A percentile compares a stretch with the other conserved stretches of the same genome.
Evolutionary conservation across 53 echinoderm and acorn worm genomes (phyloP).

Genomic region (Mesocentrotus franciscanus): DNA sequence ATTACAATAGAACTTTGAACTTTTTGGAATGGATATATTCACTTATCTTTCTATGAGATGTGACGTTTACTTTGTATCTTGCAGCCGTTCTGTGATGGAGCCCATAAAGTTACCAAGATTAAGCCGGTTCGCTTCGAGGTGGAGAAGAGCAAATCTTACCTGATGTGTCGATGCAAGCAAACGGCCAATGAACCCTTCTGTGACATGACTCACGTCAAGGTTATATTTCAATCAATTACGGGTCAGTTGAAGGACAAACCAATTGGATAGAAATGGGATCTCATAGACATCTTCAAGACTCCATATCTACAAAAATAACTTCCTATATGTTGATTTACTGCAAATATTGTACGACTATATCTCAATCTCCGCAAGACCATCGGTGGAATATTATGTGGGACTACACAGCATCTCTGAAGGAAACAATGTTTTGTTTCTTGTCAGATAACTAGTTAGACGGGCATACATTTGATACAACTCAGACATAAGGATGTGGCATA

Average conservation of each 20-base stretch:
- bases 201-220: constrained; percentile 86
- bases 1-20: no score
- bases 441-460: no score
- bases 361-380: no score
- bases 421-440: no score
- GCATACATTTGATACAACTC: no score
- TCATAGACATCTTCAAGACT: no score
- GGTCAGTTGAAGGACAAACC: constrained; percentile 49
- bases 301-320: no score
- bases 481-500: no score
- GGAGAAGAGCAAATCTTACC: constrained; percentile 77
- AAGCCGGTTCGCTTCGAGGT: constrained; percentile 82
- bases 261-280: neutral
- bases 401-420: no score
- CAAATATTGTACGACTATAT: no score
- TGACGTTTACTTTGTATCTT: neutral
- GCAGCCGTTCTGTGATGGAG: constrained; percentile 98
- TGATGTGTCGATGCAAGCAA: constrained; percentile 92
- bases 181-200: constrained; percentile 91
- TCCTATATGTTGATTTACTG: no score
- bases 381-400: no score
- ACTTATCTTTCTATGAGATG: neutral
- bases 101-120: constrained; percentile 85
- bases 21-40: neutral
- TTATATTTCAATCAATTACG: constrained; percentile 76